Base-by-base conservation (phyloP, 2,888 invertebrate genomes). In the Dasysyrphus albostriatus region DNA sequence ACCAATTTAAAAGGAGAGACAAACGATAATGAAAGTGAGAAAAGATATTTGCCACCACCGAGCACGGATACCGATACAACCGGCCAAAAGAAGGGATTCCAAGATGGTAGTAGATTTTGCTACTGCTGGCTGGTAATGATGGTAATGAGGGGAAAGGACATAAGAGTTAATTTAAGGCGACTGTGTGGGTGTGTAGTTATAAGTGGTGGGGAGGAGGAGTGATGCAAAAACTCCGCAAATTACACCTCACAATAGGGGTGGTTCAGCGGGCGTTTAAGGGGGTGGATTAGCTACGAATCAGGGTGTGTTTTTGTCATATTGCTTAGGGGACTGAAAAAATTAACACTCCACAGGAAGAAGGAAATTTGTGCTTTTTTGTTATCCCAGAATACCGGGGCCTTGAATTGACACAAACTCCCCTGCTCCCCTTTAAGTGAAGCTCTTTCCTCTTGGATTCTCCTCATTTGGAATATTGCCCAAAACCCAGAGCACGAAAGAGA, bases 281-380 rank as follows among this genome's bases (percentile, higher is more conserved):
- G 87, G 83, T 87, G 75, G 83, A 81, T 83, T 79, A 61, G 78
- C 44, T 65, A 7, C 16, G 12, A 24, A 44, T 72, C 44, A 54
- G 87, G 83, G 79, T 78, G 87, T 87, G 87, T 87, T 82, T 67
- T 42, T 70, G 54, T 34, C 39, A 19, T 12, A 2, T 14, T 42
- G 12, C 19, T 44, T 19, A 29, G 12, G 29, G 19, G 16, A 49
- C 58, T 73, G 24, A 16, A 51, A n/a, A 82, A 59, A 49, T 56
- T 63, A 63, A 61, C 54, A 59, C 61, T 16, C 47, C 47, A n/a
- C n/a, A 24, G 24, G 24, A 24, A 47, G 5, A 49, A 9, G 47
- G 10, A 47, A 49, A 7, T 44, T 16, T n/a, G 16, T 47, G 39
- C 51, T 54, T 10, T 51, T 54, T 14, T 7, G 24, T 14, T 14